These are phyloP conservation scores for Sciaenops ocellatus DNA, from an alignment of 2,797 vertebrate genomes.

Conservation along the genomic window DNA sequence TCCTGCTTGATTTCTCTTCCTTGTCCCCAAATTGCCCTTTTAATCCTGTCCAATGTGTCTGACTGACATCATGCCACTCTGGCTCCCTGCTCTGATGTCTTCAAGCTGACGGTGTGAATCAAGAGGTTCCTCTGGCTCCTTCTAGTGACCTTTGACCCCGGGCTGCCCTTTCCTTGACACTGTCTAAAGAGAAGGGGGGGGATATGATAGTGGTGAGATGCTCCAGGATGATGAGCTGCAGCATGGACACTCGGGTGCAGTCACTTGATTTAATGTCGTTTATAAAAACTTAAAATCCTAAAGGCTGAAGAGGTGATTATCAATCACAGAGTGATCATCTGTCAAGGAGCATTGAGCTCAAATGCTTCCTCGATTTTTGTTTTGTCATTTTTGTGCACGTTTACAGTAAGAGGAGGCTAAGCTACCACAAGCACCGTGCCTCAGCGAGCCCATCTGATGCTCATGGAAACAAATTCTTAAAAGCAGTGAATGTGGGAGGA, in stretches of 20 bases:
- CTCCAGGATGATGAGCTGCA: constrained; percentile 9
- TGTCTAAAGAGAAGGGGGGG: constrained; percentile 75
- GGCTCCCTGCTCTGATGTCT: constrained; percentile 81
- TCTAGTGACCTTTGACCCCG: constrained; percentile 80
- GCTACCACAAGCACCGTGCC: constrained; percentile 48
- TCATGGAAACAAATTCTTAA: constrained; percentile 62
- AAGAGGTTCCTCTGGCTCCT: constrained; percentile 83
- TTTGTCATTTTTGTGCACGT: constrained; percentile 41
- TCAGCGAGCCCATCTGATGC: constrained; percentile 65
- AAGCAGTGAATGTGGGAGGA: constrained; percentile 63
- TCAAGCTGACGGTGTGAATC: constrained; percentile 80
- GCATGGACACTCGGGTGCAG: background rate
- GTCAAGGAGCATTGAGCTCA: constrained; percentile 1
- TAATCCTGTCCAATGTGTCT: constrained; percentile 82
- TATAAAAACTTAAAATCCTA: background rate
- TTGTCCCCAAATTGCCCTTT: constrained; percentile 83
- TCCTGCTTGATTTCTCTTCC: constrained; percentile 61
- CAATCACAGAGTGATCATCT: constrained; percentile 4
- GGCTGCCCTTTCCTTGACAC: constrained; percentile 83
- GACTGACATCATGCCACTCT: constrained; percentile 81
- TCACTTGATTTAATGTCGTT: constrained; percentile 15
- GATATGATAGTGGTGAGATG: constrained; percentile 48
- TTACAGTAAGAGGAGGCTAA: constrained; percentile 25
- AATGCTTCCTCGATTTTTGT: background rate
- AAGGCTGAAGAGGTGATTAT: background rate